Base-by-base conservation (phyloP, 2,797 vertebrate species). In the Etheostoma nigrum region DNA sequence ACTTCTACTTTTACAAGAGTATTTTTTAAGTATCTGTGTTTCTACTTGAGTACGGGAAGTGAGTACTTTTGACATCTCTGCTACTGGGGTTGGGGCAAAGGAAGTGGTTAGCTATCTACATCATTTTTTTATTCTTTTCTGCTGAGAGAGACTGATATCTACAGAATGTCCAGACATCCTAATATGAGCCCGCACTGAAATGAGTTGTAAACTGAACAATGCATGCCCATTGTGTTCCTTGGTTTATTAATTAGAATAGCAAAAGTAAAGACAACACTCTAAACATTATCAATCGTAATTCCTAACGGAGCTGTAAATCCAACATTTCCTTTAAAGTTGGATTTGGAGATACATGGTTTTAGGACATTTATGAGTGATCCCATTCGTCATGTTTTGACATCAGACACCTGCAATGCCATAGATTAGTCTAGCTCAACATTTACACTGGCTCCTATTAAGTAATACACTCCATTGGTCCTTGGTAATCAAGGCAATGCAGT, bases 71-170 rank as follows among this genome's bases (percentile, higher is more conserved):
- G 27, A 2, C 27, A 27, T 27, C 27, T 27, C 82, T 67, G 81
- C 75, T 77, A 40, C 77, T 68, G 59, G 61, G 67, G 63, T 57
- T 62, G 25, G 64, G 60, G 70, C 44, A 75, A 55, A 67, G 66
- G 77, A 74, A 79, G 67, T 64, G 74, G 67, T 83, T 68, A 25
- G 58, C 65, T 51, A 71, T 72, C 11, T 72, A 15, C 57, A 52
- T 47, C 23, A 66, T 25, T 69, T 62, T 57, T 45, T 27, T 9
- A 6, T 15, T 72, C 27, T 40, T 47, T 21, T 13, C 27, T 6
- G 47, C 44, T 16, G 40, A 40, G 4, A 18, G 5, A 55, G 21
- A 18, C 4, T 14, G 21, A 25, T 68, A 44, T 55, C 48, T 30
- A 62, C 19, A 5, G 8, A 36, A 66, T 16, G 4, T 67, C 16